Percentiles rank a stretch among this genome's conserved stretches.
These are phyloP conservation scores for Danio kyathit DNA, from an alignment of 2,797 vertebrate species.

Conservation along the genomic window DNA sequence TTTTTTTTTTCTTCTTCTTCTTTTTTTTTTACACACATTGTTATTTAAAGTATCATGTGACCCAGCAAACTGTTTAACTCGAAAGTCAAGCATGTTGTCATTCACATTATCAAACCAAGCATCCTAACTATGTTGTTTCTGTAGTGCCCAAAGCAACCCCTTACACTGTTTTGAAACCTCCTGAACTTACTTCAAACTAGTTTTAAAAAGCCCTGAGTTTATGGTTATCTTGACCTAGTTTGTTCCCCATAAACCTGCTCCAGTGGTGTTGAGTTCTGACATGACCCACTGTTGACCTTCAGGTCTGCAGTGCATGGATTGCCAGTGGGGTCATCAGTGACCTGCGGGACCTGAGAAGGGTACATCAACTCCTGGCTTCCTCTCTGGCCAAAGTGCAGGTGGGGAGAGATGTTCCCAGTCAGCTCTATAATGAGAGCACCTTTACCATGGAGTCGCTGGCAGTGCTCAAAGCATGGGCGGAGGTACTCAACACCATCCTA, in stretches of 20 bases:
- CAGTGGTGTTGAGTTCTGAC: neutral
- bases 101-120: neutral
- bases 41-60: neutral
- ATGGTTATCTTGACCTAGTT: slow-evolving; percentile 28
- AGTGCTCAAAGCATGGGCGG: slow-evolving; percentile 95
- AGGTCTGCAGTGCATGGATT: slow-evolving; percentile 91
- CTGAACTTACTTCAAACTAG: neutral
- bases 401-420: slow-evolving; percentile 81
- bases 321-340: slow-evolving; percentile 92
- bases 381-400: slow-evolving; percentile 83
- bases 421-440: slow-evolving; percentile 89
- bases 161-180: neutral
- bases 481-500: slow-evolving; percentile 74
- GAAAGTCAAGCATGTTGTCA: neutral
- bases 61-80: neutral
- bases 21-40: neutral
- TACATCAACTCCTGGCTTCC: slow-evolving; percentile 86
- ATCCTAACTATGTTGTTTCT: neutral
- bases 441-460: slow-evolving; percentile 92
- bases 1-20: neutral
- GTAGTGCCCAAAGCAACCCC: neutral
- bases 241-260: slow-evolving; percentile 16
- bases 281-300: slow-evolving; percentile 19
- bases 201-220: slow-evolving; percentile 21
- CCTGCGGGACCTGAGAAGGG: slow-evolving; percentile 87